These are phyloP conservation scores for Eulemur rubriventer DNA, from an alignment of 2,797 vertebrate genomes.

Conservation along the genomic window DNA sequence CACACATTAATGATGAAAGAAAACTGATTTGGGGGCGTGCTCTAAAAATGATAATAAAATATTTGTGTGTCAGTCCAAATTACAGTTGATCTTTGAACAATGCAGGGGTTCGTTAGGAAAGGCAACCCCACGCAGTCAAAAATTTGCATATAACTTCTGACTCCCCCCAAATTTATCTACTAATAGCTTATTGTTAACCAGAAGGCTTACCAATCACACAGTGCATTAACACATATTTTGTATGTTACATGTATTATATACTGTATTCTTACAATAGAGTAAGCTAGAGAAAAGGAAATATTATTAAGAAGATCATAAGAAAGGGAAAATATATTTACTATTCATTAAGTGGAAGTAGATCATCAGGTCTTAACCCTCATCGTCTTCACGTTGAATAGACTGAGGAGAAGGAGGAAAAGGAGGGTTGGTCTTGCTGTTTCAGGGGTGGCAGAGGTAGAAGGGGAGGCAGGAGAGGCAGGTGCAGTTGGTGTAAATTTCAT, in stretches of 20 bases:
- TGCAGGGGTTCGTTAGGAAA: background rate
- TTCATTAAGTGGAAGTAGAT: background rate
- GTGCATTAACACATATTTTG: background rate
- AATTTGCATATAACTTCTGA: background rate
- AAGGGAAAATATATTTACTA: background rate
- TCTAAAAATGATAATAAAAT: background rate
- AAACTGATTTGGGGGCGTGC: background rate
- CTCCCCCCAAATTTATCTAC: background rate
- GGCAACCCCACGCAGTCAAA: background rate
- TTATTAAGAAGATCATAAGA: background rate
- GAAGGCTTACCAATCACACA: background rate
- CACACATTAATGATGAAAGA: conserved; percentile 35
- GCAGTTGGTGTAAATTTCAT: background rate
- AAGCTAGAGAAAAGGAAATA: background rate
- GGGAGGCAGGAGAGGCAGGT: background rate
- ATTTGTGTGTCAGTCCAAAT: conserved; percentile 5
- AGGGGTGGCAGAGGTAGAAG: background rate
- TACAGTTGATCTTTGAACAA: background rate
- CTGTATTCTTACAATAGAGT: background rate
- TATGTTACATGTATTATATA: background rate
- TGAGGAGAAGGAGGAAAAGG: background rate
- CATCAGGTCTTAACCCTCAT: background rate
- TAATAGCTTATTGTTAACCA: background rate
- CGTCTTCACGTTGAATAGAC: background rate
- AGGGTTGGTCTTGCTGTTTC: background rate